Evolutionary conservation across 1,140 invertebrate genomes (phyloP).

Genomic region (Drosophila repleta): DNA sequence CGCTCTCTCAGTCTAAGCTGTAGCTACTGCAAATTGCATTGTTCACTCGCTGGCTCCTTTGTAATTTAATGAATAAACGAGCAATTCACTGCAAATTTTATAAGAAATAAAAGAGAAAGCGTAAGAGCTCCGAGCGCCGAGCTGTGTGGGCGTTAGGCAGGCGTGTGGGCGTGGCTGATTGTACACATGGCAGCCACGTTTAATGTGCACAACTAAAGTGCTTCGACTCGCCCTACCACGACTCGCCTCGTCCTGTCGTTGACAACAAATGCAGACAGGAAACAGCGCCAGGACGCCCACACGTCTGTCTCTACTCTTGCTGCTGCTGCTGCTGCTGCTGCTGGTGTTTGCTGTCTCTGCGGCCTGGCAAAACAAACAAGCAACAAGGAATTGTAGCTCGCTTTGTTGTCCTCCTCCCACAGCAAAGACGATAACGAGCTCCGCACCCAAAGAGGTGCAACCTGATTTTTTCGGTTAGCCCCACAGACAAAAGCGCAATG

Average conservation of each 20-base stretch:
- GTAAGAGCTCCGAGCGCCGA: slow-evolving; percentile 1
- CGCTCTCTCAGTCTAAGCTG: neutral
- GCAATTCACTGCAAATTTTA: slow-evolving; percentile 50
- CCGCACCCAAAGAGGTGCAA: slow-evolving; percentile 16
- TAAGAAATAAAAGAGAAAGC: slow-evolving; percentile 18
- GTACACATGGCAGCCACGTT: slow-evolving; percentile 29
- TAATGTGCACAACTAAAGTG: slow-evolving; percentile 52
- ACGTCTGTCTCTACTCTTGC: neutral
- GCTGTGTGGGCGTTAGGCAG: neutral
- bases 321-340: slow-evolving; percentile 14
- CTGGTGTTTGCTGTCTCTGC: slow-evolving; percentile 47
- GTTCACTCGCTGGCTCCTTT: slow-evolving; percentile 33
- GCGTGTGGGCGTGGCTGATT: neutral
- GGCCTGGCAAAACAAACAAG: slow-evolving; percentile 51
- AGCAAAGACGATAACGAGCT: slow-evolving; percentile 48
- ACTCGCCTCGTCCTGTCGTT: slow-evolving; percentile 21
- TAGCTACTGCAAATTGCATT: slow-evolving; percentile 40
- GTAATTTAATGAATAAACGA: slow-evolving; percentile 59
- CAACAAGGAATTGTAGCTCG: slow-evolving; percentile 30
- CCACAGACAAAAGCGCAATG: slow-evolving; percentile 41
- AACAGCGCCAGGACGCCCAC: slow-evolving; percentile 22
- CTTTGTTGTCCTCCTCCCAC: neutral
- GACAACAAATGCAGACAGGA: slow-evolving; percentile 48
- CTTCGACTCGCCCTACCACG: neutral
- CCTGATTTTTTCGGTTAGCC: slow-evolving; percentile 25